Conservation (phyloP, 2,113 vertebrate genomes). For the Lepus europaeus region DNA sequence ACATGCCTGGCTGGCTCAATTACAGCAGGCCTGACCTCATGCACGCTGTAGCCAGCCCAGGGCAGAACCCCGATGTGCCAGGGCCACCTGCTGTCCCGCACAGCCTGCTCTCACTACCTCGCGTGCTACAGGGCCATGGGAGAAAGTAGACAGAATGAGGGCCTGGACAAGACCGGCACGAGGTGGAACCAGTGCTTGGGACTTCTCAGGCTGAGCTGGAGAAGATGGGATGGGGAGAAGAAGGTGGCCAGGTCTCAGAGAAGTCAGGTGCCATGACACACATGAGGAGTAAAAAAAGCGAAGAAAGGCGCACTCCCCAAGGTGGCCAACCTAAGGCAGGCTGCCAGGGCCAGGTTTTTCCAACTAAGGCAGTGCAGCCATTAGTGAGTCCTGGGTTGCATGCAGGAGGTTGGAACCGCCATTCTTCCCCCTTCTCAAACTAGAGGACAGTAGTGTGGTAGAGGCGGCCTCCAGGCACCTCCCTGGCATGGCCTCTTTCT, state of each 20-base stretch:
- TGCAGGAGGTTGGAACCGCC: background rate
- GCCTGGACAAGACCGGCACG: background rate
- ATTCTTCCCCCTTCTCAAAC: conserved; percentile 33
- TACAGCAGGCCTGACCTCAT: conserved; percentile 66
- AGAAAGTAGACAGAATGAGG: background rate
- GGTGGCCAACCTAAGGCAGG: background rate
- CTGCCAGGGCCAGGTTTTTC: background rate
- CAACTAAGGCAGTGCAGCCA: background rate
- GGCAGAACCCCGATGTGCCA: conserved; percentile 34
- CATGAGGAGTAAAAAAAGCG: background rate
- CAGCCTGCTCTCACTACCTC: conserved; percentile 50
- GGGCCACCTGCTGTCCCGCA: background rate
- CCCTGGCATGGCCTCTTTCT: background rate
- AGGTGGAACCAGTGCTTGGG: background rate
- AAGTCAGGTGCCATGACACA: background rate
- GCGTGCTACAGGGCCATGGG: background rate
- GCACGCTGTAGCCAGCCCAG: conserved; percentile 34
- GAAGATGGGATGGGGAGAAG: background rate
- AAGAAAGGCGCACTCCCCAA: background rate
- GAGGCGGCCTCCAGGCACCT: background rate
- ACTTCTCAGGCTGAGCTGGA: conserved; percentile 30
- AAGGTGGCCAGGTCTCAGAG: background rate
- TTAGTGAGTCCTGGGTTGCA: background rate
- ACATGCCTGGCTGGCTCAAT: conserved; percentile 77
- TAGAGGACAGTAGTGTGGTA: background rate